Evolutionary conservation across 1,140 invertebrate genomes (phyloP).

Genomic region (Pomacea maculata): DNA sequence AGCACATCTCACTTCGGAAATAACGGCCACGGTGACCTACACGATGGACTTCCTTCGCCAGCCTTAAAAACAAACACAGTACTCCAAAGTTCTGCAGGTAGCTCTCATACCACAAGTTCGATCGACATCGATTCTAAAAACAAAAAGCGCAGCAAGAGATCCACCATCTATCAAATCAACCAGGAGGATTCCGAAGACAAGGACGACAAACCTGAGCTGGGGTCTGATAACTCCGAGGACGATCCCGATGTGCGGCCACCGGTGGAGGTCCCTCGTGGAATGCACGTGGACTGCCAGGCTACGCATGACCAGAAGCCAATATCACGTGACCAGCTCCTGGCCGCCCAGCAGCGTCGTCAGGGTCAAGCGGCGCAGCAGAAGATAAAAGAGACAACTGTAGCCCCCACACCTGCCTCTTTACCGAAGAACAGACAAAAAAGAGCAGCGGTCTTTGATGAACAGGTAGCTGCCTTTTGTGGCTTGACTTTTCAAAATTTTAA

Average conservation of each 20-base stretch:
- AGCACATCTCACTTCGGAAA: not conserved
- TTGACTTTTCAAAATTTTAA: not conserved
- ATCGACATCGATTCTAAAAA: too few relatives aligned
- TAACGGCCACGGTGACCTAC: too few relatives aligned
- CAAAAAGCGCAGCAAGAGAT: too few relatives aligned
- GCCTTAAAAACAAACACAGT: too few relatives aligned
- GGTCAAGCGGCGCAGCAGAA: not conserved
- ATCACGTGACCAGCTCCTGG: not conserved
- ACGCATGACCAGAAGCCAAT: conserved; percentile 6
- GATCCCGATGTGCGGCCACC: not conserved
- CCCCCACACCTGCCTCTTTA: not conserved
- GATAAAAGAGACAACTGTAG: not conserved
- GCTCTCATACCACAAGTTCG: too few relatives aligned
- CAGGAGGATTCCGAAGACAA: too few relatives aligned
- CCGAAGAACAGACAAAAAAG: conserved; percentile 10
- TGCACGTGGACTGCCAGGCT: conserved; percentile 5
- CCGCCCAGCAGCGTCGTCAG: not conserved
- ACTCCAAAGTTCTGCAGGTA: too few relatives aligned
- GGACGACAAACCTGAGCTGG: too few relatives aligned
- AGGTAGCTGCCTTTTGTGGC: conserved; percentile 11
- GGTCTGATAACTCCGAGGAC: not conserved
- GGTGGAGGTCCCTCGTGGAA: not conserved
- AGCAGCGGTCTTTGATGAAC: conserved; percentile 21
- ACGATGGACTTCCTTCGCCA: too few relatives aligned
- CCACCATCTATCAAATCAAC: too few relatives aligned